Conservation (phyloP, 2,888 invertebrate genomes). For the Heteromyza rotundicornis region DNA sequence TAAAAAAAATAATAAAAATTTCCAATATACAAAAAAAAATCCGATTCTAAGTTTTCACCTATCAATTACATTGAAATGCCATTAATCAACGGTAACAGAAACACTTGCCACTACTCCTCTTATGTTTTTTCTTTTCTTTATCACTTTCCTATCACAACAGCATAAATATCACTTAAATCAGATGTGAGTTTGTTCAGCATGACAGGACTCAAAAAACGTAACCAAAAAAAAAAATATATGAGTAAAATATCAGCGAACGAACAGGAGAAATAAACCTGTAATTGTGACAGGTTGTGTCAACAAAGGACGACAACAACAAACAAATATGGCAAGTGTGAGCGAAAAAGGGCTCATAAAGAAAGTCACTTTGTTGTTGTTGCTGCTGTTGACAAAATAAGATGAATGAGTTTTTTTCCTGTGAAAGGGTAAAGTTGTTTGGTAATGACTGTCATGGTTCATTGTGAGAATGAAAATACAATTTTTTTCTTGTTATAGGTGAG, state of each 20-base stretch:
- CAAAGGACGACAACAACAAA: slow-evolving; percentile 38
- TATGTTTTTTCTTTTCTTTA: slow-evolving; percentile 48
- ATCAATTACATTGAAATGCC: slow-evolving; percentile 26
- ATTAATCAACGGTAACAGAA: slow-evolving; percentile 51
- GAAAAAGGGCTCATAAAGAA: slow-evolving; percentile 11
- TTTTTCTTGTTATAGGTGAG: no score
- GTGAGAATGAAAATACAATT: no score
- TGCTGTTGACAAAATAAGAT: slow-evolving; percentile 56
- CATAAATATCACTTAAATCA: slow-evolving; percentile 58
- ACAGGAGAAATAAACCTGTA: slow-evolving; percentile 52
- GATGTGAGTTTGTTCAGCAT: slow-evolving; percentile 18
- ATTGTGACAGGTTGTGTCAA: slow-evolving; percentile 59
- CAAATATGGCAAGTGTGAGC: slow-evolving; percentile 17
- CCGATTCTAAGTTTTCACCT: no score
- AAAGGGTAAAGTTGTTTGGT: no score
- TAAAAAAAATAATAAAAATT: no score
- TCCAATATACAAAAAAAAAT: no score
- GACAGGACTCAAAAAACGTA: neutral
- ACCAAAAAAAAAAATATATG: neutral
- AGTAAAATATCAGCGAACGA: no score
- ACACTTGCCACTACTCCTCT: slow-evolving; percentile 53
- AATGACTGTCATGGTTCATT: no score
- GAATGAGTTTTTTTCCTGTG: slow-evolving; percentile 50
- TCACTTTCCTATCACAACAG: slow-evolving; percentile 42
- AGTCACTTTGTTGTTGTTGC: slow-evolving; percentile 2